phyloP scores from a whole-genome alignment of 1,140 invertebrate genomes.

The Tetragnatha versicolor region DNA sequence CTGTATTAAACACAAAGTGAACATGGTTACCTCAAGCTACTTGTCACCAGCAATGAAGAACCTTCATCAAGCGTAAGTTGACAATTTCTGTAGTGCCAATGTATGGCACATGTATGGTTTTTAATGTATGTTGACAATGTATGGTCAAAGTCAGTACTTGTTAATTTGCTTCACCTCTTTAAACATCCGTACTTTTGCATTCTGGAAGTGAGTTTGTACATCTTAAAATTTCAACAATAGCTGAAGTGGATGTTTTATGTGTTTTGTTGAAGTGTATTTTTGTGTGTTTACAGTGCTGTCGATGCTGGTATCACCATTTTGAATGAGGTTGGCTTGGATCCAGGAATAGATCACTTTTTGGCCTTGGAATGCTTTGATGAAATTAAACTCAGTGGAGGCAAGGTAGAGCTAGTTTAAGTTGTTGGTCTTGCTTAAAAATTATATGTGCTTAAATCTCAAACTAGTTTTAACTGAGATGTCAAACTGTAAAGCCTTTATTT shows the following conservation, averaged over 20 bases:
- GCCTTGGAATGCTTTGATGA: constrained; percentile 97
- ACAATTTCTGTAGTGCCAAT: not conserved
- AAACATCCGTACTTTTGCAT: not conserved
- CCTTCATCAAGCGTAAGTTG: constrained; percentile 77
- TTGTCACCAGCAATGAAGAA: constrained; percentile 81
- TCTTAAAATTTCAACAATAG: too few species aligned
- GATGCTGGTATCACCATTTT: constrained; percentile 88
- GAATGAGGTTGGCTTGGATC: constrained; percentile 96
- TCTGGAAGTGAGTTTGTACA: too few species aligned
- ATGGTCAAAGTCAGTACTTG: too few species aligned
- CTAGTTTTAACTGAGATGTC: not conserved
- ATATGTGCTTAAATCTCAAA: not conserved
- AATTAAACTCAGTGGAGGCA: constrained; percentile 75
- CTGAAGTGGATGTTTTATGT: too few species aligned
- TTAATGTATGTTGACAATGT: too few species aligned
- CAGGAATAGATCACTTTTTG: constrained; percentile 96
- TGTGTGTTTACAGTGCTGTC: constrained; percentile 76
- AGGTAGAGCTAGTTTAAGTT: constrained; percentile 61
- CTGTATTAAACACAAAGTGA: constrained; percentile 84
- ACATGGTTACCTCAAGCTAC: constrained; percentile 98
- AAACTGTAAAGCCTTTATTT: not conserved
- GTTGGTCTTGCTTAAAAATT: too few species aligned
- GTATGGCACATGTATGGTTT: too few species aligned
- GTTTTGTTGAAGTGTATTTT: too few species aligned
- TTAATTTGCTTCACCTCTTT: too few species aligned